Base-by-base conservation (phyloP, 2,888 invertebrate species). In the Dione juno region DNA sequence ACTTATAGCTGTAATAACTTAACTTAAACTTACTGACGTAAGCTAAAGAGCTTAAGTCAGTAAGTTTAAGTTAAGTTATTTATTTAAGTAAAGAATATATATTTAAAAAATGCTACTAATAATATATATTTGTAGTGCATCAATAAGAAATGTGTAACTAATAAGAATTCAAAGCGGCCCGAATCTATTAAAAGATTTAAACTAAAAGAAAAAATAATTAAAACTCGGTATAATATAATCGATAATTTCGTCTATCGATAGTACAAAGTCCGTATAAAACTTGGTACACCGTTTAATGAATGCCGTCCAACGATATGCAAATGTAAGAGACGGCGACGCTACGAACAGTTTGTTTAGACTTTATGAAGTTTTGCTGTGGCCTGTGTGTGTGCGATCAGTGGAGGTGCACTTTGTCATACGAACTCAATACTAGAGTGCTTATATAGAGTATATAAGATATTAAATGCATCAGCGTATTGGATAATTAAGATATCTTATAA, bases 241-340 rank as follows among this genome's bases (percentile, higher is more conserved):
- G 54, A 57, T 57, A 57, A 57, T 37, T 16, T 57, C 37, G 37
- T 57, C 54, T 37, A 57, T 37, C n/a, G 43, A 61, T 43, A 61
- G 45, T 45, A 7, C 45, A 45, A 45, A 61, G 28, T 11, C 28
- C 61, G 11, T 11, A 43, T 45, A 61, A 45, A 61, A 45, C 45
- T 61, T 61, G 35, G 45, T 35, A 28, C 57, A 40, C n/a, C n/a
- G 35, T 45, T 61, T 45, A 61, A 61, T 61, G 28, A 61, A 61
- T 45, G 61, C 61, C 11, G 45, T 43, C 61, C 45, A 45, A 61
- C 61, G 45, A 45, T 35, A 61, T 61, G 61, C 45, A 61, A 61
- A 61, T 61, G 28, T 28, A n/a, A n/a, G 43, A 59, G 61, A n/a
- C 45, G 61, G 3, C 37, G 57, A 54, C n/a, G 53, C 13, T 21